phyloP scores from a whole-genome alignment of 92 coral and sea anemone genomes.

The Paramuricea clavata region DNA sequence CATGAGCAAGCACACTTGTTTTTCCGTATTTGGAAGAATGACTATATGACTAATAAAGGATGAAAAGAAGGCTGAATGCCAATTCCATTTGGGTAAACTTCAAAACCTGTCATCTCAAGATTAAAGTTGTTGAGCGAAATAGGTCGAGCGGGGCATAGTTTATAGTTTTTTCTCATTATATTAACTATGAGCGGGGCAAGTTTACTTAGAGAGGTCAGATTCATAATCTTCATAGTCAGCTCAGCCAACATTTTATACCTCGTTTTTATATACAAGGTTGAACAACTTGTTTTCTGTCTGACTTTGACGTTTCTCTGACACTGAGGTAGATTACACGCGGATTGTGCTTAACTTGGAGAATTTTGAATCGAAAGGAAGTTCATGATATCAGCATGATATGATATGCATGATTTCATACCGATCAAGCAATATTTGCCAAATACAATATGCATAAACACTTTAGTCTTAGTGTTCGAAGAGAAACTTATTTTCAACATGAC shows the following conservation, averaged over 20 bases:
- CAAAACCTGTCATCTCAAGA: not conserved
- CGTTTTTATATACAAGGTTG: no score
- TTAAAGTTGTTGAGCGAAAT: constrained; percentile 3
- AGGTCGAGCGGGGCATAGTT: not conserved
- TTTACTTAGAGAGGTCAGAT: no score
- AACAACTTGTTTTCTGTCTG: not conserved
- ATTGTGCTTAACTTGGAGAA: not conserved
- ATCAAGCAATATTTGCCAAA: constrained; percentile 5
- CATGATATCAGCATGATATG: not conserved
- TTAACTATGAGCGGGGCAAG: no score
- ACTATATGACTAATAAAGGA: not conserved
- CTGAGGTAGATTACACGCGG: not conserved
- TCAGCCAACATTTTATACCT: not conserved
- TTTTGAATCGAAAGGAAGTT: not conserved
- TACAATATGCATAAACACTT: not conserved
- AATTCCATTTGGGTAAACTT: not conserved
- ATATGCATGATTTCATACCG: not conserved
- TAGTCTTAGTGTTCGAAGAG: not conserved
- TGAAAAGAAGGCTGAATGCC: not conserved
- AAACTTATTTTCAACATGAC: not conserved
- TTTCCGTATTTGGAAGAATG: not conserved
- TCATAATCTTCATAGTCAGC: no score
- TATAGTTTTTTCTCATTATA: not conserved
- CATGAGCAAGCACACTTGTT: not conserved
- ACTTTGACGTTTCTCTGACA: not conserved